Percentiles rank a stretch among this genome's conserved stretches.
Evolutionary conservation across 2,888 invertebrate species (phyloP).

Genomic region (Neuroscelio doddi): DNA sequence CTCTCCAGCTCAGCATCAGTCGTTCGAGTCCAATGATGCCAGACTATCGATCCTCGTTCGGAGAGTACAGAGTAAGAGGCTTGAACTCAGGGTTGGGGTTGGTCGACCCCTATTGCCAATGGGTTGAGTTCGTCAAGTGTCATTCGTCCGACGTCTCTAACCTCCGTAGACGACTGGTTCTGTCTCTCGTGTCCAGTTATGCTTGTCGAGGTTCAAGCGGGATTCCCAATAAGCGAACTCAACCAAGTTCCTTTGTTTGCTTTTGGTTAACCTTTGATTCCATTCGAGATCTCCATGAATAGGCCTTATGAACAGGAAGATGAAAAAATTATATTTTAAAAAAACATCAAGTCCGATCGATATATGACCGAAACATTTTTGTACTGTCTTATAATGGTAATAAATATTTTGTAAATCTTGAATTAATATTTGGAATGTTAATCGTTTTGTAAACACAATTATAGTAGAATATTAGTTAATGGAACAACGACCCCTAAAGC

Average conservation of each 20-base stretch:
- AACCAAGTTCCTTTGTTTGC: slow-evolving; percentile 24
- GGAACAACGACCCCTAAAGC: no score
- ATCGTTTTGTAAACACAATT: no score
- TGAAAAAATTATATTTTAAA: slow-evolving; percentile 21
- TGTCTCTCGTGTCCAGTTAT: slow-evolving; percentile 39
- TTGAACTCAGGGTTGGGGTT: slow-evolving; percentile 54
- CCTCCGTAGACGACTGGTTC: slow-evolving; percentile 39
- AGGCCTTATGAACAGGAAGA: slow-evolving; percentile 33
- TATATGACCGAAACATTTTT: neutral
- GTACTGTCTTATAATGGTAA: no score
- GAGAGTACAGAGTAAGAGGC: slow-evolving; percentile 59
- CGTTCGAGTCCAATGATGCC: slow-evolving; percentile 60
- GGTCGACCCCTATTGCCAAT: slow-evolving; percentile 31
- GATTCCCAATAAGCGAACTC: slow-evolving; percentile 36
- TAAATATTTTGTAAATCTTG: no score
- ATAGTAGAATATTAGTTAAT: no score
- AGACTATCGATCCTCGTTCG: slow-evolving; percentile 65
- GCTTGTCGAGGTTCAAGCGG: slow-evolving; percentile 21
- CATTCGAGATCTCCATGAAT: slow-evolving; percentile 25
- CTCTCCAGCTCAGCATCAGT: slow-evolving; percentile 17
- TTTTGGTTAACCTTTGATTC: slow-evolving; percentile 34
- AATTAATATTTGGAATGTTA: neutral
- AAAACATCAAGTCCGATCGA: slow-evolving; percentile 5
- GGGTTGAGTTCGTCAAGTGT: slow-evolving; percentile 54
- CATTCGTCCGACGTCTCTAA: slow-evolving; percentile 54